Evolutionary conservation across 2,113 vertebrate species (phyloP), one percentile per base, ranked within the genome.

Genomic region (Mesocricetus auratus): DNA sequence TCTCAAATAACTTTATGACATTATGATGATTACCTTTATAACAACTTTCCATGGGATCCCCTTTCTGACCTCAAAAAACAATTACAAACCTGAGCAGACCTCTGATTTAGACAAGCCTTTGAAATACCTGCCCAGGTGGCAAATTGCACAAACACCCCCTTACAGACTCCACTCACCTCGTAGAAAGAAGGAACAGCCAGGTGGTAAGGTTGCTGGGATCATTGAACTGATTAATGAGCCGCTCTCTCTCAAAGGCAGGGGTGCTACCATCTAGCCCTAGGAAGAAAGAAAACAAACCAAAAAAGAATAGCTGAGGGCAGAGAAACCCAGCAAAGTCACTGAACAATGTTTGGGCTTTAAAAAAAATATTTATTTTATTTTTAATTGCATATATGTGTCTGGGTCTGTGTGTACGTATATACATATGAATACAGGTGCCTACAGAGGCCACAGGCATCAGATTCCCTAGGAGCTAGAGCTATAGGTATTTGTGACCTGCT

Each of bases 151-250:
- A 77, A 73, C 17, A 94, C 10, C 21, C 21, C 3, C 8, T 12
- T 7, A 95, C 75, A 95, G 22, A 75, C 90, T n/a, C 86, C 64
- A 98, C 99, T 98, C 94, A 99, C 99, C 99, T 99, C 83, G 99
- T 99, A 69, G 99, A 99, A 64, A 99, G 98, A 58, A 99, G 98
- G 96, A 99, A 99, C n/a, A 99, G 98, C 99, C 99, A 99, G 69
- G 99, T 98, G 92, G 98, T 96, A 39, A 71, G 98, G 95, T 99
- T 99, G 97, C 98, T 99, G 69, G 99, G 99, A 97, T 99, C 99
- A 93, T 99, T 99, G 98, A 99, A 99, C 98, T 99, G 99, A 98
- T 99, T 99, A 97, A 99, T 99, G 90, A 99, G 99, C 47, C 99
- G 98, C 74, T 99, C 99, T 97, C 99, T 99, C 98, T 99, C 99